phyloP scores from a whole-genome alignment of 2,113 vertebrate genomes.

The Isurus oxyrinchus region DNA sequence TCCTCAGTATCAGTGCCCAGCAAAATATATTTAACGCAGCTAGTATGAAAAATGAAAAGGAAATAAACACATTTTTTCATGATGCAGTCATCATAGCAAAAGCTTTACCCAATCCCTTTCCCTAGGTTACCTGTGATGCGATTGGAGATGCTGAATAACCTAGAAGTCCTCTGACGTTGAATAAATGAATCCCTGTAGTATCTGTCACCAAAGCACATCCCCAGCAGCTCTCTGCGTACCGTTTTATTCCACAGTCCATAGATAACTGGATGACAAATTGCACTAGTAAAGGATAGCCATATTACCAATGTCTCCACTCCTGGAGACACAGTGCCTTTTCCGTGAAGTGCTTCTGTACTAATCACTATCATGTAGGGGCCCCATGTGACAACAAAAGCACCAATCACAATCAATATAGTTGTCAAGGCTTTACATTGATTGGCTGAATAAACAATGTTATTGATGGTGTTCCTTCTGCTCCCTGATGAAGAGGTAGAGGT shows the following conservation, averaged over 20 bases:
- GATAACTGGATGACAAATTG: conserved; percentile 87
- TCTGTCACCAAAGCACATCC: conserved; percentile 91
- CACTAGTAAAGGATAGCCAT: conserved; percentile 89
- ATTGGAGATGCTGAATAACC: conserved; percentile 95
- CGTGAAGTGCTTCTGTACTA: conserved; percentile 83
- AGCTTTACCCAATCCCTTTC: background rate
- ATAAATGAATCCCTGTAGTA: conserved; percentile 88
- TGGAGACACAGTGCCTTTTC: conserved; percentile 76
- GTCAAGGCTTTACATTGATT: conserved; percentile 95
- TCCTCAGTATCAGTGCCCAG: background rate
- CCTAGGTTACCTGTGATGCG: conserved; percentile 80
- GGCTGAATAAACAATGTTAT: conserved; percentile 80
- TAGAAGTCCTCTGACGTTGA: conserved; percentile 73
- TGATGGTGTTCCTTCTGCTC: conserved; percentile 69
- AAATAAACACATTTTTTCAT: background rate
- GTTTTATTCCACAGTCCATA: conserved; percentile 99
- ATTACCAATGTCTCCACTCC: conserved; percentile 83
- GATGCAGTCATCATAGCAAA: background rate
- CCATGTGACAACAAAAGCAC: conserved; percentile 86
- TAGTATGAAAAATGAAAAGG: background rate
- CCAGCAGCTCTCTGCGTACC: conserved; percentile 87
- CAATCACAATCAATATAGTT: conserved; percentile 90
- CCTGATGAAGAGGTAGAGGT: conserved; percentile 85
- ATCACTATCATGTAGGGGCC: conserved; percentile 88
- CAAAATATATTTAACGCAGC: background rate